A percentile compares a stretch with the other conserved stretches of the same genome.
Evolutionary conservation across 2,113 vertebrate genomes (phyloP).

Genomic region (Globicephala melas): DNA sequence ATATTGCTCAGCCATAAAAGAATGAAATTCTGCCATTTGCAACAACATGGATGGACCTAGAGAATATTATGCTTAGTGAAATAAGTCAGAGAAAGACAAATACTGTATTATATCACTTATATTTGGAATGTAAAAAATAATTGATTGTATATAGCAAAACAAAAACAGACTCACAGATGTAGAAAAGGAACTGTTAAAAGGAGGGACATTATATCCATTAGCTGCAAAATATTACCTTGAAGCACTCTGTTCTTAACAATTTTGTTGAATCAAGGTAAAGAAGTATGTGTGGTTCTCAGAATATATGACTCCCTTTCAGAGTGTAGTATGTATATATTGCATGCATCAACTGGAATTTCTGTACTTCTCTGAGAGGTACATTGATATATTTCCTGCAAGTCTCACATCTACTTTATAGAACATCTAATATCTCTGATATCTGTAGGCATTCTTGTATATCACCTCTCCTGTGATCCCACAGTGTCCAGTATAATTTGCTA

Average conservation of each 20-base stretch:
- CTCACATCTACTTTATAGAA: background rate
- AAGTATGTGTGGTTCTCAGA: background rate
- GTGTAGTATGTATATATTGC: background rate
- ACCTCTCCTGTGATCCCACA: background rate
- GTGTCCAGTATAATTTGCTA: background rate
- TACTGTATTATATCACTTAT: background rate
- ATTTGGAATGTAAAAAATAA: background rate
- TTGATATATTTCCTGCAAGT: background rate
- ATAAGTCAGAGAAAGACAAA: background rate
- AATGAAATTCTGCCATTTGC: background rate
- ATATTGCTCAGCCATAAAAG: background rate
- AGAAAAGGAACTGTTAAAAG: background rate
- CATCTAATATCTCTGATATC: background rate
- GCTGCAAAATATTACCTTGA: background rate
- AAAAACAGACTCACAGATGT: background rate
- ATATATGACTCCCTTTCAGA: background rate
- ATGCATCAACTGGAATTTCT: background rate
- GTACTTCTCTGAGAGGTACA: background rate
- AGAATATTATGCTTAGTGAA: background rate
- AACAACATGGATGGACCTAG: background rate
- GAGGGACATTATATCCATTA: background rate
- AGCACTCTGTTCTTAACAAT: background rate
- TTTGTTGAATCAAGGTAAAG: background rate
- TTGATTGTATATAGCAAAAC: background rate
- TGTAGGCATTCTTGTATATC: background rate